Percentiles rank a stretch among this genome's conserved stretches.
phyloP scores from a whole-genome alignment of 2,888 invertebrate genomes.

The Orchesellides sinensis region DNA sequence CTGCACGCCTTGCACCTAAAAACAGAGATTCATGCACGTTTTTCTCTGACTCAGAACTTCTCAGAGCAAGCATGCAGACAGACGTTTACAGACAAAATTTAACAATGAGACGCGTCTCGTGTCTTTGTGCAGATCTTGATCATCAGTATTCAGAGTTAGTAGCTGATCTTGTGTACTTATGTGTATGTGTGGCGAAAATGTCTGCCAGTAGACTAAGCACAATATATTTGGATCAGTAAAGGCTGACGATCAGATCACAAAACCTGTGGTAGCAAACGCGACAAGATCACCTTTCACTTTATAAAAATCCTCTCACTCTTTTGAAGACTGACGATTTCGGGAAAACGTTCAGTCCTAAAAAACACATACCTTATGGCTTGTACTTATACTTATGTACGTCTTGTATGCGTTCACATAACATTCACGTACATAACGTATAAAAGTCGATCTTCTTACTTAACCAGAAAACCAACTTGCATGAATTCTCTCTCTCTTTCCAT shows the following conservation, averaged over 20 bases:
- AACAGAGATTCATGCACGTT: neutral
- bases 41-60: neutral
- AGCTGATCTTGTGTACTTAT: neutral
- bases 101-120: neutral
- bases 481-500: neutral
- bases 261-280: neutral
- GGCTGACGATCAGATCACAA: neutral
- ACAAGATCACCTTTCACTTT: conserved; percentile 45
- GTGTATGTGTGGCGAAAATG: neutral
- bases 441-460: neutral
- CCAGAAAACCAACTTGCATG: neutral
- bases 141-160: neutral
- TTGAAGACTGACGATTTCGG: conserved; percentile 7
- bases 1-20: neutral
- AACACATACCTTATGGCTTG: neutral
- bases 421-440: neutral
- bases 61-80: neutral
- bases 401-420: too few relatives aligned
- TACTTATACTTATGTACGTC: too few relatives aligned
- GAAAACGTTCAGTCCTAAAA: neutral
- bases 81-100: neutral
- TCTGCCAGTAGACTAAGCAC: conserved; percentile 12
- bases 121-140: neutral
- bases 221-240: conserved; percentile 20
- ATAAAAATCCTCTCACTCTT: too few relatives aligned